Percentiles rank a stretch among this genome's conserved stretches.
Evolutionary conservation across 2,888 invertebrate genomes (phyloP).

Genomic region (Meandrusa payeni): DNA sequence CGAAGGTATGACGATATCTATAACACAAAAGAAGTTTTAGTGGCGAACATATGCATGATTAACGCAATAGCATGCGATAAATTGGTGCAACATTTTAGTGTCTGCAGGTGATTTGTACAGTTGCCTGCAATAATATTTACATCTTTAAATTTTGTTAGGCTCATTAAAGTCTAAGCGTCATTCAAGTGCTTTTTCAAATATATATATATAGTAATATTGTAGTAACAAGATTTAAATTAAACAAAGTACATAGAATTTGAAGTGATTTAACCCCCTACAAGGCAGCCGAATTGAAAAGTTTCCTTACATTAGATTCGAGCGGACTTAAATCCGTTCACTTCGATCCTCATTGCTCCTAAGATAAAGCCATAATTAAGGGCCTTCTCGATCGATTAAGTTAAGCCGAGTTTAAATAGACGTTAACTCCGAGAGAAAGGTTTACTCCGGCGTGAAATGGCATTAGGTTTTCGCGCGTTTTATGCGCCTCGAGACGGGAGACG

Average conservation of each 20-base stretch:
- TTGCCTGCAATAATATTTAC: too few relatives aligned
- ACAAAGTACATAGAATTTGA: conserved; percentile 17
- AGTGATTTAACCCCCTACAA: conserved; percentile 24
- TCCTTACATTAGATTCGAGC: conserved; percentile 47
- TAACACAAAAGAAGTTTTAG: too few relatives aligned
- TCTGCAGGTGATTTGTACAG: too few relatives aligned
- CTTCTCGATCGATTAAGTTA: conserved; percentile 79
- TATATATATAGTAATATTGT: too few relatives aligned
- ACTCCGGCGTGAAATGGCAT: conserved; percentile 80
- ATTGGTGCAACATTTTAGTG: too few relatives aligned
- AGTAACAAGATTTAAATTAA: conserved; percentile 17
- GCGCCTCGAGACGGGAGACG: conserved; percentile 55
- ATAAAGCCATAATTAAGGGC: conserved; percentile 79
- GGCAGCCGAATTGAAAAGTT: conserved; percentile 37
- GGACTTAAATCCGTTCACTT: conserved; percentile 60
- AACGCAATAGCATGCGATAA: too few relatives aligned
- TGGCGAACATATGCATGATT: too few relatives aligned
- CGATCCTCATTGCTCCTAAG: conserved; percentile 68
- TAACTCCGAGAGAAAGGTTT: conserved; percentile 79
- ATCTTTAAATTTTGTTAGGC: too few relatives aligned
- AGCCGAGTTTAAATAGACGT: conserved; percentile 79
- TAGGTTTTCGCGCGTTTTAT: conserved; percentile 79
- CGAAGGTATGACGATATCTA: conserved; percentile 62
- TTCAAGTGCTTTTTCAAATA: too few relatives aligned
- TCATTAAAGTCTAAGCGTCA: too few relatives aligned